Evolutionary conservation across 2,113 vertebrate genomes (phyloP), one percentile per base, ranked within the genome.

Genomic region (Clarias gariepinus): DNA sequence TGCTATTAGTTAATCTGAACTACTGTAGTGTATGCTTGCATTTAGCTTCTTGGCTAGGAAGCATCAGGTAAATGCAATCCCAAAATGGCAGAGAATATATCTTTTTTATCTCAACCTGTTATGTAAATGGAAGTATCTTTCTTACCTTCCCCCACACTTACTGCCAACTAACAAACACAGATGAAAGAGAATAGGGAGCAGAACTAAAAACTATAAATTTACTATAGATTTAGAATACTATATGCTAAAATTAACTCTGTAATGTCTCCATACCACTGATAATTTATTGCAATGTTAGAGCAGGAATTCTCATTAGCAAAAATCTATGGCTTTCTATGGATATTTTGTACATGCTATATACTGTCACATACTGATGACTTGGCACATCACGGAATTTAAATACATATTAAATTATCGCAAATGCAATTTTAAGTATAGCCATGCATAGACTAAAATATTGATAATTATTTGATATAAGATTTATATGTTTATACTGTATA

Each of bases 141-240:
- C 96, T 97, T 97, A 97, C 96, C 96, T 96, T 95, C 95, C 94
- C 93, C 96, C 94, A 95, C 94, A 96, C 95, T 96, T 96, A 97
- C 66, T 94, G 92, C 94, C 93, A 92, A 94, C 92, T 94, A 94
- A 95, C 47, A 95, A 95, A 96, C 64, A 95, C 95, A 95, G 94
- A 93, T 92, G 93, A 93, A 94, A 93, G 93, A 94, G 94, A 95
- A 95, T 94, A 95, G 95, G 95, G 95, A 94, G 95, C 94, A 95
- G 94, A 86, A 92, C 28, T 28, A 15, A 66, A 25, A 11, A 58
- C 94, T 93, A 94, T 95, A 94, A 93, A 94, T 36, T 36, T 94
- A 93, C 95, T 92, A 95, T 57, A 12, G 84, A 89, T 83, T 84
- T 82, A 82, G 71, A 87, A 71, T 73, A 68, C 25, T 5, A 25